phyloP scores from a whole-genome alignment of 2,888 invertebrate genomes.

The Dorcus hopei region DNA sequence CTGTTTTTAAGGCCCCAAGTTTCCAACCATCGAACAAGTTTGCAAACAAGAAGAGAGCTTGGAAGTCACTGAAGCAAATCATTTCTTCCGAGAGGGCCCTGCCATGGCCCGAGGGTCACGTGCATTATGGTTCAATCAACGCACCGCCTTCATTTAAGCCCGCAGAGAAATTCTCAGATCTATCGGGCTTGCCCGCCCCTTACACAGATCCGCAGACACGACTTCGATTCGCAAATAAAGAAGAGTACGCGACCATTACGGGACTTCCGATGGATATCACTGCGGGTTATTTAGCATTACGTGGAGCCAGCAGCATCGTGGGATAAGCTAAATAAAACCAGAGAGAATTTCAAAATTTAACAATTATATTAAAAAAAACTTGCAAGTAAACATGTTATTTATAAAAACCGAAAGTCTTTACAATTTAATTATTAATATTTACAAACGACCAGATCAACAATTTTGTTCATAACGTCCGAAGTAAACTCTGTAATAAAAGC shows the following conservation, averaged over 20 bases:
- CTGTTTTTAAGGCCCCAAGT: conserved; percentile 42
- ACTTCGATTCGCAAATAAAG: conserved; percentile 77
- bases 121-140: conserved; percentile 83
- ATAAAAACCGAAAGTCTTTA: too few species aligned
- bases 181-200: conserved; percentile 81
- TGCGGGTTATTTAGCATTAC: conserved; percentile 80
- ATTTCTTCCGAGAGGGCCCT: conserved; percentile 73
- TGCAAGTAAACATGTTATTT: too few species aligned
- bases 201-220: conserved; percentile 92
- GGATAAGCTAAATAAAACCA: conserved; percentile 49
- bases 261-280: conserved; percentile 89
- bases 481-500: neutral
- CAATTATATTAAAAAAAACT: too few species aligned
- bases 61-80: conserved; percentile 89
- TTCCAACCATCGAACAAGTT: conserved; percentile 55
- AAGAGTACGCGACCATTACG: conserved; percentile 83
- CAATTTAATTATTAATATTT: too few species aligned
- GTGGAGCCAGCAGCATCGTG: conserved; percentile 78
- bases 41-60: conserved; percentile 73
- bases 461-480: too few species aligned
- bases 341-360: too few species aligned
- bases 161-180: conserved; percentile 90
- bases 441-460: too few species aligned
- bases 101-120: conserved; percentile 73
- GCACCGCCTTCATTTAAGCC: conserved; percentile 90